Evolutionary conservation across 2,113 vertebrate genomes (phyloP), one percentile per base, ranked within the genome.

Genomic region (Podiceps cristatus): DNA sequence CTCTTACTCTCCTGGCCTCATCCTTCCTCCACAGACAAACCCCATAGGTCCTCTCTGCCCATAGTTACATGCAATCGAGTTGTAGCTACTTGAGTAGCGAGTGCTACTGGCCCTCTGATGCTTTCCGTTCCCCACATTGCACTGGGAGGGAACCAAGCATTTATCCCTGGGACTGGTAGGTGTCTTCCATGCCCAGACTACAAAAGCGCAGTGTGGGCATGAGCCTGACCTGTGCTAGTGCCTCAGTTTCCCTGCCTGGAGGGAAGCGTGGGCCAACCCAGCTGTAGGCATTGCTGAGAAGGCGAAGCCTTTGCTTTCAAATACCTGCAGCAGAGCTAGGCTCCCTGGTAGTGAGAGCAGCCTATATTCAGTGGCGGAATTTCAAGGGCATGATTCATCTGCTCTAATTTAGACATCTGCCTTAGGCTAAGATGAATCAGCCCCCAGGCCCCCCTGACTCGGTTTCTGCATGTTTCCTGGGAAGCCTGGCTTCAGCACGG

Each of bases 391-490:
- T 74, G 76, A 84, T 73, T 73, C 33, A 52, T 35, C 45, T 73
- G 29, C 76, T 88, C 7, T 79, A 8, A 88, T 6, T 64, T n/a
- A 90, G 44, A 55, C 14, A 28, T 15, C n/a, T 76, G 79, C 89
- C 56, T 81, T 5, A 53, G 68, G 59, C 59, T 87, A 68, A 58
- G 71, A 31, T 93, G 83, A 71, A 45, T 84, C 90, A 33, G 49
- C 35, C 11, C 71, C 35, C 1, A 1, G 19, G 0, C 7, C 18
- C 8, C 37, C 11, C 35, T 2, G 18, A 11, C 55, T 40, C 47
- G 42, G 5, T 25, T 94, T 75, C 63, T 87, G 13, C 29, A 5
- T 45, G 35, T 37, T 55, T 3, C 60, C 55, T 53, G 7, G 27
- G 68, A 53, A 88, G 55, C n/a, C 59, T 64, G 50, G 29, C 45